Evolutionary conservation across 1,140 invertebrate species (phyloP).

Genomic region (Drosophila littoralis): DNA sequence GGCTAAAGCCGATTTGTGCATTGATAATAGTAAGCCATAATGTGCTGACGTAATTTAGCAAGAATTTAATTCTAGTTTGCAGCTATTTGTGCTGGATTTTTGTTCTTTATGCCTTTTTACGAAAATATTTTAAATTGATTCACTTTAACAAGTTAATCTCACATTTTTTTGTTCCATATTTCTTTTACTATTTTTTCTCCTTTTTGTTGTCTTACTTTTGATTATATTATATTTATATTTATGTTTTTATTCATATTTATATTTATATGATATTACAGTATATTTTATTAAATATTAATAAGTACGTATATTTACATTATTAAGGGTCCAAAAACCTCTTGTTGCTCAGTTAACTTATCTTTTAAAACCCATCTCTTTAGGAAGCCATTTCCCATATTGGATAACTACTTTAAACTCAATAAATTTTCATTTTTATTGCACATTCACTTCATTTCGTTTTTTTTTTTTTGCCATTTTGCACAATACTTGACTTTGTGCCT

Average conservation of each 20-base stretch:
- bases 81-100: neutral
- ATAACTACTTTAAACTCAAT: conserved; percentile 37
- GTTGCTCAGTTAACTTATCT: neutral
- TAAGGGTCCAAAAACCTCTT: neutral
- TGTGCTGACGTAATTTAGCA: neutral
- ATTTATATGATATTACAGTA: too few relatives aligned
- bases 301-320: too few relatives aligned
- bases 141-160: neutral
- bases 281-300: too few relatives aligned
- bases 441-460: conserved; percentile 8
- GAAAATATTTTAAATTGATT: too few relatives aligned
- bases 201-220: neutral
- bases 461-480: conserved; percentile 27
- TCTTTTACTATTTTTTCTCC: neutral
- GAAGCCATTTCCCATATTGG: neutral
- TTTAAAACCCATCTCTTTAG: neutral
- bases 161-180: neutral
- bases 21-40: conserved; percentile 8
- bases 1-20: conserved; percentile 11
- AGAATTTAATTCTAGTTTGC: neutral
- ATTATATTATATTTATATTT: too few relatives aligned
- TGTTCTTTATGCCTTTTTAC: neutral
- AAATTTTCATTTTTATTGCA: conserved; percentile 41
- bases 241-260: too few relatives aligned
- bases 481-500: neutral